These are phyloP conservation scores for Micropoecilia bifurca DNA, from an alignment of 2,797 vertebrate genomes.

Conservation along the genomic window DNA sequence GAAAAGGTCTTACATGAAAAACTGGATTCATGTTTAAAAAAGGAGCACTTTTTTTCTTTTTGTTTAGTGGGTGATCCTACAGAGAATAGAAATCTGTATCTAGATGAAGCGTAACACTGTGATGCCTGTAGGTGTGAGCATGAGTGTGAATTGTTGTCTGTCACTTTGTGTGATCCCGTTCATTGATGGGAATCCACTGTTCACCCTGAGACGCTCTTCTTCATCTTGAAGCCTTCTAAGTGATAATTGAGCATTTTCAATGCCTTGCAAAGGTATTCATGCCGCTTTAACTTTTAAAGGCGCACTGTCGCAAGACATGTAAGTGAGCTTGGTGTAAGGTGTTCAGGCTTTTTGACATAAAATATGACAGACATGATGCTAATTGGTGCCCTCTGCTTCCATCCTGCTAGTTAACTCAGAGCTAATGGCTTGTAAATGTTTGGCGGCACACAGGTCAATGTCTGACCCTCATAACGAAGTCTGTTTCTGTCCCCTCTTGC, in stretches of 20 bases:
- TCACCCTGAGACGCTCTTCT: background rate
- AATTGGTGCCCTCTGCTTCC: constrained; percentile 42
- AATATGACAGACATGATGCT: constrained; percentile 37
- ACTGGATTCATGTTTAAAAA: background rate
- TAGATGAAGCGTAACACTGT: background rate
- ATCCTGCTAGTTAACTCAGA: constrained; percentile 47
- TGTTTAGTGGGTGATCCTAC: background rate
- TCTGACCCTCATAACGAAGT: constrained; percentile 55
- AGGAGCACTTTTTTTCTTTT: background rate
- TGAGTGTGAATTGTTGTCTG: constrained; percentile 3
- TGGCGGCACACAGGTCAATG: constrained; percentile 35
- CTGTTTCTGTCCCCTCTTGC: constrained; percentile 2
- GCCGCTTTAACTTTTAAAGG: background rate
- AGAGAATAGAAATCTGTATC: background rate
- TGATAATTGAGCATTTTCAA: background rate
- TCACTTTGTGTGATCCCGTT: constrained; percentile 1
- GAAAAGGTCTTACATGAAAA: background rate
- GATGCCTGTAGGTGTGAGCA: background rate
- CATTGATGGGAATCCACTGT: background rate
- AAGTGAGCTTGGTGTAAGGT: background rate
- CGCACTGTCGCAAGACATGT: background rate
- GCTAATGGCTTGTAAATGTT: constrained; percentile 57
- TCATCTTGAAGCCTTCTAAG: background rate
- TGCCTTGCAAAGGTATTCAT: background rate
- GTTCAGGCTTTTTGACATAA: constrained; percentile 22